Evolutionary conservation across 2,113 vertebrate genomes (phyloP).

Genomic region (Struthidea cinerea): DNA sequence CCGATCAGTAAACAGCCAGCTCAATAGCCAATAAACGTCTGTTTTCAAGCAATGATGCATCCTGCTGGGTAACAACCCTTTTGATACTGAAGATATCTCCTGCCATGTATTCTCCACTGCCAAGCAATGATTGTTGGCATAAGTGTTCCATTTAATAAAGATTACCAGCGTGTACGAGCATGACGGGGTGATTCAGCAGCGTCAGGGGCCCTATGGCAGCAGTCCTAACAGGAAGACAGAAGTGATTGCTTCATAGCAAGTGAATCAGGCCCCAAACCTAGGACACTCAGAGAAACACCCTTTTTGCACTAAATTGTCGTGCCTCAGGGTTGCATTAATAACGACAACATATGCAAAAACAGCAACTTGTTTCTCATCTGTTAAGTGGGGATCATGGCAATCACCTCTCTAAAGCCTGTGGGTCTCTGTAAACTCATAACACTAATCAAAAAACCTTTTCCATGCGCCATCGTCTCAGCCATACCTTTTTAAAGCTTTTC

Average conservation of each 20-base stretch:
- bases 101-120: not conserved
- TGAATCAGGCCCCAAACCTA: not conserved
- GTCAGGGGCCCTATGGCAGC: not conserved
- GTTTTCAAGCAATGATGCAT: not conserved
- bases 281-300: not conserved
- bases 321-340: not conserved
- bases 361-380: not conserved
- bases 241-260: not conserved
- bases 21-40: not conserved
- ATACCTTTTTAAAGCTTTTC: not conserved
- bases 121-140: conserved; percentile 28
- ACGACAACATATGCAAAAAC: not conserved
- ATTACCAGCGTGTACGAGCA: not conserved
- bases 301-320: not conserved
- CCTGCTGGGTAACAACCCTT: conserved; percentile 25
- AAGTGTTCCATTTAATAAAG: conserved; percentile 36
- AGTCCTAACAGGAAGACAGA: not conserved
- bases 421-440: not conserved
- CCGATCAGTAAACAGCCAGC: not conserved
- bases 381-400: not conserved
- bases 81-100: conserved; percentile 5
- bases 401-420: not conserved
- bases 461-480: not conserved
- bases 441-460: not conserved
- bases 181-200: conserved; percentile 23